Base-by-base conservation (phyloP, 2,888 invertebrate genomes). In the Leucoptera coffeella region DNA sequence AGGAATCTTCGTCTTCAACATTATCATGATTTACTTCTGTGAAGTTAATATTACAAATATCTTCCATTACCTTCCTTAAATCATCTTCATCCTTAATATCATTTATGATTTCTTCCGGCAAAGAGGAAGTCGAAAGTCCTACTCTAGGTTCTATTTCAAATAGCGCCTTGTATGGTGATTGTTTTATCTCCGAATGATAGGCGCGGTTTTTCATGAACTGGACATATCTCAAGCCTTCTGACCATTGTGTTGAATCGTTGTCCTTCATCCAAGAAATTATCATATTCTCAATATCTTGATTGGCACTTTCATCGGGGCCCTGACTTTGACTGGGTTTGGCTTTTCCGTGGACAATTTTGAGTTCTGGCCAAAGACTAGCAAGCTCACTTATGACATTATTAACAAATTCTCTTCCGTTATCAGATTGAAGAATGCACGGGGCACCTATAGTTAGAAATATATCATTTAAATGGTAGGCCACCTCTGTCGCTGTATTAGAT, bases 401-500 rank as follows among this genome's bases (percentile, higher is more conserved):
- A n/a, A 15, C 29, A 34, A 41, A 44, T 34, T 45, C 43, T 23
- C 37, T 21, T 6, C 38, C 39, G 23, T 42, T n/a, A n/a, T n/a
- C n/a, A n/a, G n/a, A n/a, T n/a, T n/a, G n/a, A n/a, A n/a, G n/a
- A 22, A 55, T 45, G 12, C 28, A 27, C 4, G 51, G 50, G n/a
- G 47, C 45, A 5, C 51, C 55, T 30, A 57, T 43, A 26, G 40
- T 41, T 4, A 33, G 36, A 37, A 57, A 55, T 27, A 59, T 52
- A 28, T 52, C 45, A 12, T 45, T 22, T 3, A 61, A 25, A 9
- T 38, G 27, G 27, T 45, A 32, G 13, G 52, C 50, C 10, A 55
- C 49, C 33, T 56, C 50, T 26, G 29, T 35, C 3, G 50, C 46
- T 29, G 32, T 30, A 29, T 53, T 51, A 3, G 34, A 41, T 35